These are phyloP conservation scores for Lithophane leautieri DNA, from an alignment of 2,888 invertebrate genomes.

Conservation along the genomic window DNA sequence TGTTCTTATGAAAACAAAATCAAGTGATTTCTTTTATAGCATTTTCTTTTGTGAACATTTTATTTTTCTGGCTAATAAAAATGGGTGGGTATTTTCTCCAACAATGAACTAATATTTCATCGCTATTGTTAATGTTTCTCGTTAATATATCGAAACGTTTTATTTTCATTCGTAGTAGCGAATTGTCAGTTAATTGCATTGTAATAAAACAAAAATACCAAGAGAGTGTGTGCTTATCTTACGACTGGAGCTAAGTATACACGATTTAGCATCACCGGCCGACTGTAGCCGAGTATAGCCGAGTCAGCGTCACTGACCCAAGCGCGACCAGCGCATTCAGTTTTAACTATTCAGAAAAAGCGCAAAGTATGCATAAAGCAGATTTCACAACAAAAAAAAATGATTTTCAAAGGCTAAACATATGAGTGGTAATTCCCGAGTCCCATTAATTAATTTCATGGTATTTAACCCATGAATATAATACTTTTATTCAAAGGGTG, in stretches of 20 bases:
- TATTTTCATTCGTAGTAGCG: neutral
- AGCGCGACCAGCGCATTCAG: neutral
- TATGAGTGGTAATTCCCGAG: neutral
- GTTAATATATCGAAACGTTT: neutral
- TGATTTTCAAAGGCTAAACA: too few species aligned
- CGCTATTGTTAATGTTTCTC: neutral
- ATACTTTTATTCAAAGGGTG: constrained; percentile 12
- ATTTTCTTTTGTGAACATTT: constrained; percentile 11
- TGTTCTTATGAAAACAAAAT: constrained; percentile 7
- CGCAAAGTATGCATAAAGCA: too few species aligned
- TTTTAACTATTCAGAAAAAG: too few species aligned
- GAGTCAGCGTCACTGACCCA: neutral
- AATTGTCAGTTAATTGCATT: neutral
- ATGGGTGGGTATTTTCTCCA: constrained; percentile 8
- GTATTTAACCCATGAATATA: neutral
- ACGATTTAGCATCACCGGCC: too few species aligned
- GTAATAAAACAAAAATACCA: neutral
- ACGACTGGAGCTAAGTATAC: neutral
- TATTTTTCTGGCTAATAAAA: constrained; percentile 1
- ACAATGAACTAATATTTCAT: neutral
- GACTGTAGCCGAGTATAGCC: neutral
- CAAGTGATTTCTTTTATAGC: constrained; percentile 5
- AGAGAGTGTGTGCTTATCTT: neutral
- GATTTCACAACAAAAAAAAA: too few species aligned
- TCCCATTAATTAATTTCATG: neutral